Percentiles rank a stretch among this genome's conserved stretches.
Conservation (phyloP, 2,797 vertebrate species). For the Microhierax caerulescens region DNA sequence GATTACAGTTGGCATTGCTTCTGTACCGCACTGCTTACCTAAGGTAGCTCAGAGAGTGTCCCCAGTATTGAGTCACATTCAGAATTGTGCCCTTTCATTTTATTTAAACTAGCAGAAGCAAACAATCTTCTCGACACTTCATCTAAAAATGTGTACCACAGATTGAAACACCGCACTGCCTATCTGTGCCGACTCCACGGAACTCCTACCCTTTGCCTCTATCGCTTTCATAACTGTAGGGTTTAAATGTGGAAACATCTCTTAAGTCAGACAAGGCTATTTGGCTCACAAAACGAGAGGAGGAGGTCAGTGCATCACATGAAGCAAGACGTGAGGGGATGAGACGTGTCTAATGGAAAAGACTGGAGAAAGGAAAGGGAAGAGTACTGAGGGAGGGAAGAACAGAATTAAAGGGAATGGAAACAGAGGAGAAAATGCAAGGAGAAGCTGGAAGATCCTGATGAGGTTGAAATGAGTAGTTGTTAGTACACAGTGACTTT, state of each 20-base stretch:
- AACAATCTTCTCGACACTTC: neutral
- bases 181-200: neutral
- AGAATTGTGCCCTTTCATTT: neutral
- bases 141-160: neutral
- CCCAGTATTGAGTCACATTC: neutral
- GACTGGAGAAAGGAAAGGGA: neutral
- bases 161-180: neutral
- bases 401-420: neutral
- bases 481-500: neutral
- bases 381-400: neutral
- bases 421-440: neutral
- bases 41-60: neutral
- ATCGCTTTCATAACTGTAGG: neutral
- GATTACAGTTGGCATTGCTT: neutral
- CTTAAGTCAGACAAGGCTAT: neutral
- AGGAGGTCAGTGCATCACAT: neutral
- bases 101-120: neutral
- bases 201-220: neutral
- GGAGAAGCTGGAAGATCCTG: neutral
- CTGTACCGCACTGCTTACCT: neutral
- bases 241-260: conserved; percentile 18
- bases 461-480: neutral
- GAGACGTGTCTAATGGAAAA: neutral
- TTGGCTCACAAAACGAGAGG: neutral
- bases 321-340: neutral